Conservation (phyloP, 2,888 invertebrate genomes). For the Scrobipalpa costella region DNA sequence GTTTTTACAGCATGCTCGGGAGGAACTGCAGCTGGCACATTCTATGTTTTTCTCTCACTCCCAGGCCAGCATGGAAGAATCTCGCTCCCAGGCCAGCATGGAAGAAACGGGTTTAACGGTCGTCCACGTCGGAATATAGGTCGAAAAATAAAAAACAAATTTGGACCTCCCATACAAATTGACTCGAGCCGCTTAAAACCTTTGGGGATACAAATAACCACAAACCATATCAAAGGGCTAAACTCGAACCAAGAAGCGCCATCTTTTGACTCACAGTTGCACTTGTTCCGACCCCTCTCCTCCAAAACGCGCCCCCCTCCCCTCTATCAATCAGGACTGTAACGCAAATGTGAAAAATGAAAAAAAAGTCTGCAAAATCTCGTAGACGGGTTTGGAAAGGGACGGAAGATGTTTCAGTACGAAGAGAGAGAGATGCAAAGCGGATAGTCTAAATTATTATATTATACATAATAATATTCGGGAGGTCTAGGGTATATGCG, state of each 20-base stretch:
- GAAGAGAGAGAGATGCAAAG: slow-evolving; percentile 41
- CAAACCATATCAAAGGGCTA: not conserved
- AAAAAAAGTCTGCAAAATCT: slow-evolving; percentile 51
- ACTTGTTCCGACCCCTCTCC: not conserved
- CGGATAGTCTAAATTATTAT: slow-evolving; percentile 71
- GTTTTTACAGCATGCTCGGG: too few relatives aligned
- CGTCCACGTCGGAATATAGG: too few relatives aligned
- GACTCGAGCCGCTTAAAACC: too few relatives aligned
- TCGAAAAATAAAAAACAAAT: too few relatives aligned
- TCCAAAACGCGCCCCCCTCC: slow-evolving; percentile 27
- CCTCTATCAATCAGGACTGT: slow-evolving; percentile 59
- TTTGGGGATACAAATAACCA: too few relatives aligned
- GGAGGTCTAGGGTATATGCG: slow-evolving; percentile 50
- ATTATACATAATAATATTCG: slow-evolving; percentile 71
- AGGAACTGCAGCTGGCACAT: too few relatives aligned
- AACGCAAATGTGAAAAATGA: slow-evolving; percentile 60
- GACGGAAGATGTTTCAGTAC: slow-evolving; percentile 40
- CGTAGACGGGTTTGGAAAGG: slow-evolving; percentile 48
- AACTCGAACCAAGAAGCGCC: not conserved
- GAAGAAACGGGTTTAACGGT: too few relatives aligned
- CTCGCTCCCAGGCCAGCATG: too few relatives aligned
- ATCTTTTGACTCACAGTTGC: not conserved
- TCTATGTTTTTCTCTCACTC: too few relatives aligned
- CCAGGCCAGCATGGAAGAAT: too few relatives aligned
- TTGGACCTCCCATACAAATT: too few relatives aligned